phyloP scores from a whole-genome alignment of 2,888 invertebrate species.

The Troilus luridus region DNA sequence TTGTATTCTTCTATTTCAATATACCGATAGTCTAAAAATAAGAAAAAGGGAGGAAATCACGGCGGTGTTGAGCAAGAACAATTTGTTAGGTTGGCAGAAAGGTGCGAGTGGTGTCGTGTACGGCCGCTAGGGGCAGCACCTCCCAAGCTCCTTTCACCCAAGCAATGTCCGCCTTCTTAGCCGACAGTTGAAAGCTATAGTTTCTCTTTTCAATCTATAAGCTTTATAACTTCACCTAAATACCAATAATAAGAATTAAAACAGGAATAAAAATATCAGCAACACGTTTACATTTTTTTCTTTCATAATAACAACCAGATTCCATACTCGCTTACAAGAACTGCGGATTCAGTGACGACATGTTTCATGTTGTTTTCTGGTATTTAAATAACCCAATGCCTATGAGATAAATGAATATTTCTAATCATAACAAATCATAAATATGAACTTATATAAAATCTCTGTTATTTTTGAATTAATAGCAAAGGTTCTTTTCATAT shows the following conservation, averaged over 20 bases:
- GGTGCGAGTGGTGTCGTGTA: background rate
- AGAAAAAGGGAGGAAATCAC: background rate
- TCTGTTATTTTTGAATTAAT: background rate
- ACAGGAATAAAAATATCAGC: background rate
- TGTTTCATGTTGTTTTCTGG: background rate
- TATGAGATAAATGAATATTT: background rate
- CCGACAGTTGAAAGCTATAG: slow-evolving; percentile 34
- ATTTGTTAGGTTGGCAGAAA: slow-evolving; percentile 43
- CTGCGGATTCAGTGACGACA: background rate
- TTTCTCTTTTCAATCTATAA: slow-evolving; percentile 6
- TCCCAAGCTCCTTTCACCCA: background rate
- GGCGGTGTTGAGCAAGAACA: background rate
- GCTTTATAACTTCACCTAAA: background rate
- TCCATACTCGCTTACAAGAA: background rate
- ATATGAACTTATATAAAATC: background rate
- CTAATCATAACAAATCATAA: background rate
- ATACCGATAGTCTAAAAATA: background rate
- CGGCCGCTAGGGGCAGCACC: slow-evolving; percentile 30
- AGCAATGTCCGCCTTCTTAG: slow-evolving; percentile 38
- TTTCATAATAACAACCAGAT: background rate
- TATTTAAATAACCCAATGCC: background rate
- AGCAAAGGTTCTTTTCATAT: background rate
- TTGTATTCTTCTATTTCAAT: background rate
- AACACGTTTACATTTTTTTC: background rate
- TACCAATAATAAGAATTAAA: background rate